phyloP scores from a whole-genome alignment of 2,888 invertebrate genomes.

The Diadegma fenestrale region DNA sequence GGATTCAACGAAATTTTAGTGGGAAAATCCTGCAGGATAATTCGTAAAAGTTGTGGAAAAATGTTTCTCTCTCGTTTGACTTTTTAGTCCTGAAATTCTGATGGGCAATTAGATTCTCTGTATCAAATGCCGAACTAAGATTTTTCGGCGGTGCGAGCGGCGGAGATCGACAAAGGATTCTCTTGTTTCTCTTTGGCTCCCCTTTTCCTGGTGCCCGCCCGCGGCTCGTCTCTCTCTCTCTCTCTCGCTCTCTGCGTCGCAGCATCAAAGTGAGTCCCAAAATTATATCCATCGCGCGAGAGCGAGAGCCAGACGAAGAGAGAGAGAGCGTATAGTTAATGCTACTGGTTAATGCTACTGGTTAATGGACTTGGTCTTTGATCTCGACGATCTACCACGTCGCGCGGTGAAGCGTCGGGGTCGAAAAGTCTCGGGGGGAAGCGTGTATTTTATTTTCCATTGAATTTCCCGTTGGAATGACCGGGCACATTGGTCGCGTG shows the following conservation, averaged over 20 bases:
- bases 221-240: background rate
- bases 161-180: background rate
- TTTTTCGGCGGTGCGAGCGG: background rate
- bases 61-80: background rate
- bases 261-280: constrained; percentile 53
- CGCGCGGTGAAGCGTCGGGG: constrained; percentile 1
- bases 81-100: background rate
- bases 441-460: constrained; percentile 49
- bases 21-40: background rate
- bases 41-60: background rate
- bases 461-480: constrained; percentile 52
- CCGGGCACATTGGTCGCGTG: constrained; percentile 74
- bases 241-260: background rate
- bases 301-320: background rate
- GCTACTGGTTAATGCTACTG: constrained; percentile 56
- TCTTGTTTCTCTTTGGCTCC: constrained; percentile 55
- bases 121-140: constrained; percentile 6
- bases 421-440: background rate
- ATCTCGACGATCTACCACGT: constrained; percentile 40
- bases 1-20: too few species aligned
- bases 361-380: constrained; percentile 66
- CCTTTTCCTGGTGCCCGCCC: constrained; percentile 39
- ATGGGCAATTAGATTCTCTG: background rate
- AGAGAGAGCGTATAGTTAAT: constrained; percentile 60
- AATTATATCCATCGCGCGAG: constrained; percentile 57